Percentiles rank a stretch among this genome's conserved stretches.
phyloP scores from a whole-genome alignment of 2,888 invertebrate genomes.

The Spodoptera exigua region DNA sequence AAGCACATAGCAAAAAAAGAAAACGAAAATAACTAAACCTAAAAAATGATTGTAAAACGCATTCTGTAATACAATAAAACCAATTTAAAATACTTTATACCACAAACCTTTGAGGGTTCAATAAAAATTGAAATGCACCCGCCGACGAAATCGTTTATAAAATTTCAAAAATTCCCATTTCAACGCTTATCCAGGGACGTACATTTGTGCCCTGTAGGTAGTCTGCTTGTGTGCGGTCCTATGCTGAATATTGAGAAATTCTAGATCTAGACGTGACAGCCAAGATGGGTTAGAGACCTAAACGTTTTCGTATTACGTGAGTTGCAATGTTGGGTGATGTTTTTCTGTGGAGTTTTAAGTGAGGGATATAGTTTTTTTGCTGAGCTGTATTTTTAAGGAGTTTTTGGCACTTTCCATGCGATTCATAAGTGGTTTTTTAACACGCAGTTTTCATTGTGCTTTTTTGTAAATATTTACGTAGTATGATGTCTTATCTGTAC shows the following conservation, averaged over 20 bases:
- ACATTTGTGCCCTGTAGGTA: constrained; percentile 48
- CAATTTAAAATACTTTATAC: constrained; percentile 59
- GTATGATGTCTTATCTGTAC: too few relatives aligned
- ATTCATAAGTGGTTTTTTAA: too few relatives aligned
- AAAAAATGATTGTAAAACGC: not conserved
- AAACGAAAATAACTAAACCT: too few relatives aligned
- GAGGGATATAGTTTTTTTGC: constrained; percentile 3
- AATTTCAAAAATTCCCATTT: constrained; percentile 66
- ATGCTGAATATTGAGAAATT: constrained; percentile 77
- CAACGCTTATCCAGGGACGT: constrained; percentile 44
- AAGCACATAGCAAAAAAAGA: too few relatives aligned
- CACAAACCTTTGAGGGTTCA: constrained; percentile 57
- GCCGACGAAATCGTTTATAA: constrained; percentile 64
- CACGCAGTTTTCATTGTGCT: too few relatives aligned
- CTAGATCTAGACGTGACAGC: constrained; percentile 73
- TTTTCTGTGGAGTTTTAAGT: constrained; percentile 19
- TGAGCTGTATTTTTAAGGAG: too few relatives aligned
- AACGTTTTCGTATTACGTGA: constrained; percentile 66
- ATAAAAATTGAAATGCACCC: constrained; percentile 69
- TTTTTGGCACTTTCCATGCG: too few relatives aligned
- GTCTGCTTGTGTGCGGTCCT: constrained; percentile 65
- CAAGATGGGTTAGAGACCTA: constrained; percentile 60
- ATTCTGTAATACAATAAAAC: constrained; percentile 19
- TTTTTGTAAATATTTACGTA: too few relatives aligned
- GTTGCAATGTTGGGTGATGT: constrained; percentile 34